These are phyloP conservation scores for Orius laevigatus DNA, from an alignment of 1,140 invertebrate genomes.

Conservation along the genomic window DNA sequence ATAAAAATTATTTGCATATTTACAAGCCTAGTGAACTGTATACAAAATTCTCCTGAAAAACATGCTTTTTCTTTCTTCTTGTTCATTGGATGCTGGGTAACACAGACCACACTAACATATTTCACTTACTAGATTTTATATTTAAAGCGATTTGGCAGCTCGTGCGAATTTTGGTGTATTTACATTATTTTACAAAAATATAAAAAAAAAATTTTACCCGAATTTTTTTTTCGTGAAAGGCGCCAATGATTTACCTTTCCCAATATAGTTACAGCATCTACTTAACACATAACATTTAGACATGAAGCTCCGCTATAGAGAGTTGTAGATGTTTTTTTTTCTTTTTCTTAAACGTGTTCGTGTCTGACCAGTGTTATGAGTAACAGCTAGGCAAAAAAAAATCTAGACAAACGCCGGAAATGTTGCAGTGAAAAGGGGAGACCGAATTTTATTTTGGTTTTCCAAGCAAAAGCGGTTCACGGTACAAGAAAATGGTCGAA, in stretches of 20 bases:
- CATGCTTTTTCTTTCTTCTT: no score
- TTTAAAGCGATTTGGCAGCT: constrained; percentile 12
- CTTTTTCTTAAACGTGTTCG: neutral
- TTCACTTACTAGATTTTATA: constrained; percentile 6
- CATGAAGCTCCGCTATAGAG: constrained; percentile 14
- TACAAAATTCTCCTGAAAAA: neutral
- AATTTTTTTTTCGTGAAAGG: neutral
- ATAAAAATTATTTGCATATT: constrained; percentile 2
- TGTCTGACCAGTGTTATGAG: neutral
- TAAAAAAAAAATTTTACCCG: constrained; percentile 2
- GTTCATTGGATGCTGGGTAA: constrained; percentile 9
- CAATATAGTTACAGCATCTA: constrained; percentile 18
- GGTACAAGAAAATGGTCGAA: no score
- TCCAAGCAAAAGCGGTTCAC: no score
- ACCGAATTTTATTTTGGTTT: no score
- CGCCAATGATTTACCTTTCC: constrained; percentile 16
- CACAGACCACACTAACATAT: constrained; percentile 17
- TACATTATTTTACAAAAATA: constrained; percentile 7
- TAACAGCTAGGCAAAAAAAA: constrained; percentile 8
- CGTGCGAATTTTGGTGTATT: constrained; percentile 12
- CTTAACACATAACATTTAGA: constrained; percentile 16
- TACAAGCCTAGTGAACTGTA: constrained; percentile 11
- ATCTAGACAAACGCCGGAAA: constrained; percentile 13
- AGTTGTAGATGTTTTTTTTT: constrained; percentile 1
- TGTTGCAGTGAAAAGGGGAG: constrained; percentile 1